Conservation (phyloP, 2,797 vertebrate genomes). For the Eremophila alpestris region DNA sequence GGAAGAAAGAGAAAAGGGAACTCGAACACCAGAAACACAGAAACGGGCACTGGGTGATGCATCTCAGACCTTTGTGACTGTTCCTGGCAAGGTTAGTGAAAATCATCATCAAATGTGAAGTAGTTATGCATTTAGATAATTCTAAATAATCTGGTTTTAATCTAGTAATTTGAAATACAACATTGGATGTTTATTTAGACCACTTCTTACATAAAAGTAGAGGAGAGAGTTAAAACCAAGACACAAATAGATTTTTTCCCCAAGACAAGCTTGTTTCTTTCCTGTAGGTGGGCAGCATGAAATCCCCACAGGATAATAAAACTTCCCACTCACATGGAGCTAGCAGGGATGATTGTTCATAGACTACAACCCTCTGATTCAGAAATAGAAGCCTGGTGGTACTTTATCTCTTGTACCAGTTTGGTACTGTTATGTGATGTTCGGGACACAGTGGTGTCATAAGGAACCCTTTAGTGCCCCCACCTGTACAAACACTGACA, state of each 20-base stretch:
- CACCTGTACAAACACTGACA: neutral
- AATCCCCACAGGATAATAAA: neutral
- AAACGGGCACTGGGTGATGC: constrained; percentile 43
- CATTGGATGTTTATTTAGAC: neutral
- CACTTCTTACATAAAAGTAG: neutral
- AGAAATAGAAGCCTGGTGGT: neutral
- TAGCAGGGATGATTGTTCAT: neutral
- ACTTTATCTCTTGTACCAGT: neutral
- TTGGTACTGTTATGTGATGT: neutral
- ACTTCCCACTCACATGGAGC: neutral
- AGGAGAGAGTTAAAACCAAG: neutral
- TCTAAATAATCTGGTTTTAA: neutral
- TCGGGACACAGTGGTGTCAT: neutral
- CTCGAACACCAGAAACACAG: constrained; percentile 62
- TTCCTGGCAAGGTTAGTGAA: constrained; percentile 72
- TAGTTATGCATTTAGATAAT: neutral
- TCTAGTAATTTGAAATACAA: neutral
- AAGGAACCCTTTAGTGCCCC: neutral
- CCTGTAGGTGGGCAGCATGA: neutral
- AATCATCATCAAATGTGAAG: neutral
- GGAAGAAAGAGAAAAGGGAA: constrained; percentile 68
- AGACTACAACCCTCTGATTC: neutral
- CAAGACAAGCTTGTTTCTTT: neutral
- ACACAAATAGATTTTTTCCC: neutral
- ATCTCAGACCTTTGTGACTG: neutral